Evolutionary conservation across 37 sponge, comb jelly and placozoan genomes (phyloP), one percentile per base, ranked within the genome.

Genomic region (Eunapius fragilis): DNA sequence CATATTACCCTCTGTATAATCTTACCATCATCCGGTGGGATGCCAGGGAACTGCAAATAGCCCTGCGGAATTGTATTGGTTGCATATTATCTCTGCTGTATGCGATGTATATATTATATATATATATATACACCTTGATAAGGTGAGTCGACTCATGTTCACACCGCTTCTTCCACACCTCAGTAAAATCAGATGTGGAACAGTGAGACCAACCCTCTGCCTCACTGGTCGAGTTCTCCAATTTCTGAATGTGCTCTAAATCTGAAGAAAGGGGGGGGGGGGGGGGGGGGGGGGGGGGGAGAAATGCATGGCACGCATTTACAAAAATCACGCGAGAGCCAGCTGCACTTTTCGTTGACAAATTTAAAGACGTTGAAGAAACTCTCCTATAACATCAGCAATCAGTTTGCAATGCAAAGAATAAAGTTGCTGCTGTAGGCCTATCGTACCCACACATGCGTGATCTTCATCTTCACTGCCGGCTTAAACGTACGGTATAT

Each of bases 111-210:
- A 9, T 33, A 2, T 2, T 11, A 45, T 12, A 6, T 48, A 11
- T 4, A 4, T 17, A 10, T 19, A 58, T 12, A 19, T n/a, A 6
- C 50, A 89, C 89, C 81, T 90, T 90, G 24, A 90, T 69, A 36
- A 90, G 81, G 30, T 90, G 86, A 3, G 81, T 77, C 25, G 90
- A 82, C 25, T 80, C 74, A 67, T 76, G 37, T 2, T 45, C 45
- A 0, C 86, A 86, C 0, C 25, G 11, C 75, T 90, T 90, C 76
- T 82, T 86, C 90, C 90, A 90, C 3, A 90, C 36, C 48, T 90
- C 90, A 32, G 31, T 14, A 17, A 30, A 17, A 17, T 90, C 86
- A 28, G 50, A 76, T 49, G 37, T 80, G 6, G 37, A 81, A 28
- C 85, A 45, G 26, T 81, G 76, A 58, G 34, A 37, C 90, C 90